These are phyloP conservation scores for Xyrichtys novacula DNA, from an alignment of 2,797 vertebrate species.

Conservation along the genomic window DNA sequence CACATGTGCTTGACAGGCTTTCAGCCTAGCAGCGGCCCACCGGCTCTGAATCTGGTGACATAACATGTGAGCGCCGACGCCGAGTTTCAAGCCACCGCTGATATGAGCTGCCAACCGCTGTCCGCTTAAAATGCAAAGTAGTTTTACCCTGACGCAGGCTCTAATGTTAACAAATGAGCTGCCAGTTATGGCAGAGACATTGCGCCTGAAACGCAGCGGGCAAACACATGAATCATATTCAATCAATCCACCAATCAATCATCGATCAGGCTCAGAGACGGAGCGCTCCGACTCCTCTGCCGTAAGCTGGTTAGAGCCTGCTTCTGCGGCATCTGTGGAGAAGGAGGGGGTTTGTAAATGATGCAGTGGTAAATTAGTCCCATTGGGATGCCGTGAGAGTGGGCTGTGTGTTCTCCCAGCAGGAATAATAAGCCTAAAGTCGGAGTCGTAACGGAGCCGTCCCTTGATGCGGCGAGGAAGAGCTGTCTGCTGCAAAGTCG, in stretches of 20 bases:
- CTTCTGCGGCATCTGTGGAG: background rate
- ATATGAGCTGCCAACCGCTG: conserved; percentile 26
- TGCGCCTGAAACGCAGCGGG: conserved; percentile 38
- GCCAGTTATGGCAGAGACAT: conserved; percentile 44
- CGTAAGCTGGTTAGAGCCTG: conserved; percentile 32
- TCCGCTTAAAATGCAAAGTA: conserved; percentile 50
- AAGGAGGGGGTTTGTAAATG: conserved; percentile 44
- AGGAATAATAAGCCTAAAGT: conserved; percentile 60
- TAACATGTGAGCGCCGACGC: conserved; percentile 5
- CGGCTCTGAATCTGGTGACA: conserved; percentile 5
- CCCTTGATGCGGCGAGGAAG: conserved; percentile 4
- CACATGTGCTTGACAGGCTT: background rate
- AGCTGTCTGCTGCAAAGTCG: conserved; percentile 28
- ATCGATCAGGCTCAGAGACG: conserved; percentile 28
- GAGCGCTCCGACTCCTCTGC: conserved; percentile 25
- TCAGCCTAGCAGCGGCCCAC: conserved; percentile 1
- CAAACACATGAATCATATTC: conserved; percentile 73
- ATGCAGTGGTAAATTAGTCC: conserved; percentile 70
- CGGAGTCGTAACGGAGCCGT: conserved; percentile 44
- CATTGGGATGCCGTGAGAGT: conserved; percentile 52
- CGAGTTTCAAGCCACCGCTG: background rate
- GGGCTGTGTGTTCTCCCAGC: conserved; percentile 47
- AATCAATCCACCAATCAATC: conserved; percentile 72
- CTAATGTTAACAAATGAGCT: conserved; percentile 76
- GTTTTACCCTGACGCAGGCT: conserved; percentile 33